phyloP scores from a whole-genome alignment of 2,113 vertebrate genomes.

The Corvus moneduloides region DNA sequence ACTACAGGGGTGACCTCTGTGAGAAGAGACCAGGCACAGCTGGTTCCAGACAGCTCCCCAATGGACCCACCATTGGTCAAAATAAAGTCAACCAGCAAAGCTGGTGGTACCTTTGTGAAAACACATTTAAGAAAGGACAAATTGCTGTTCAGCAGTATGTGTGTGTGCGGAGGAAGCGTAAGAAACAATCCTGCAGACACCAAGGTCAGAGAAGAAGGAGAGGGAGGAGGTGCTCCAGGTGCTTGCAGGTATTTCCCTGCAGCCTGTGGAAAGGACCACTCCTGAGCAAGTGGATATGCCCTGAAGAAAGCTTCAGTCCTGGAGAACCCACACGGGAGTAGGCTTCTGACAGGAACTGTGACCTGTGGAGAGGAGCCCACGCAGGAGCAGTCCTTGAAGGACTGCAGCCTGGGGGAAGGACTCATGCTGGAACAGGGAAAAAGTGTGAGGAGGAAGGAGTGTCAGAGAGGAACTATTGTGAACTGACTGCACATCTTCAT shows the following conservation, averaged over 20 bases:
- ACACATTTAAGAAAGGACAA: neutral
- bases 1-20: neutral
- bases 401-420: neutral
- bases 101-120: neutral
- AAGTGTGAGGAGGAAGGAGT: neutral
- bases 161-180: neutral
- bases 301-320: neutral
- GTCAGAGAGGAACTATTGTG: neutral
- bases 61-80: neutral
- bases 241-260: neutral
- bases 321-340: neutral
- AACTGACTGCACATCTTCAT: neutral
- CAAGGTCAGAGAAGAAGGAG: neutral
- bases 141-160: neutral
- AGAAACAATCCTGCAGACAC: neutral
- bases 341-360: neutral
- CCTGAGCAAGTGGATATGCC: neutral
- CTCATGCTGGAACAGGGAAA: neutral
- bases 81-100: neutral
- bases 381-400: neutral
- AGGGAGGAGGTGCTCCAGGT: neutral
- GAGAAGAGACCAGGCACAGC: neutral
- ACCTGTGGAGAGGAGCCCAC: neutral
- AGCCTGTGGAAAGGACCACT: neutral
- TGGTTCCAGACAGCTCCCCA: neutral